Base-by-base conservation (phyloP, 92 coral and sea anemone genomes). In the Porites evermanni region DNA sequence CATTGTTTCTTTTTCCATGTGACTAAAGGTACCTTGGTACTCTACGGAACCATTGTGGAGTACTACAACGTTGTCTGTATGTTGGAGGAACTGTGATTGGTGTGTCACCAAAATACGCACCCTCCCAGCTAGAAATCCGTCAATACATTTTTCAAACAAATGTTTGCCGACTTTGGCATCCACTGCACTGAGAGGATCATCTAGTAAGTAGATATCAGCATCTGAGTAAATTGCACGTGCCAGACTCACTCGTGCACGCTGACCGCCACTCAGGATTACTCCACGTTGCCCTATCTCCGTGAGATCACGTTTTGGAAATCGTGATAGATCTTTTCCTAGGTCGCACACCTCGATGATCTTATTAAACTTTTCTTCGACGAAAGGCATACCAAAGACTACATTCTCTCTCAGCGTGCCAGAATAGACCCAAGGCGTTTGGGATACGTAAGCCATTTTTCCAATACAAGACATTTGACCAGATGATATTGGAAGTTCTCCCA, bases 391-490 rank as follows among this genome's bases (percentile, higher is more conserved):
- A 83, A 96, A 96, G 68, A 96, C 77, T 56, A 96, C 89, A 87
- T 96, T 96, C 63, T 96, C 96, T 81, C 86, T 89, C 67, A 96
- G 93, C 21, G 95, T 94, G n/a, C 98, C 98, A 81, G 98, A 94
- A 91, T 92, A 96, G 38, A 94, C 90, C 98, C 98, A 96, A 14
- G 98, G 88, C 67, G 83, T 91, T 67, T 96, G 98, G 20, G 98
- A 96, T 47, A 94, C 96, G 67, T 89, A 94, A 2, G 93, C 98
- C 2, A 96, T 83, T 26, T 79, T 93, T 14, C 98, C 98, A 29
- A 75, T 81, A 72, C 90, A 75, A 59, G 85, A 87, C 13, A 94
- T 88, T 44, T 87, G 84, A 18, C 98, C 98, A 56, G 89, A 90
- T 32, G 80, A 67, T 21, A 92, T 79, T 13, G 98, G 98, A 23